Percentiles rank a stretch among this genome's conserved stretches.
These are phyloP conservation scores for Baronia brevicornis DNA, from an alignment of 2,888 invertebrate species.

Conservation along the genomic window DNA sequence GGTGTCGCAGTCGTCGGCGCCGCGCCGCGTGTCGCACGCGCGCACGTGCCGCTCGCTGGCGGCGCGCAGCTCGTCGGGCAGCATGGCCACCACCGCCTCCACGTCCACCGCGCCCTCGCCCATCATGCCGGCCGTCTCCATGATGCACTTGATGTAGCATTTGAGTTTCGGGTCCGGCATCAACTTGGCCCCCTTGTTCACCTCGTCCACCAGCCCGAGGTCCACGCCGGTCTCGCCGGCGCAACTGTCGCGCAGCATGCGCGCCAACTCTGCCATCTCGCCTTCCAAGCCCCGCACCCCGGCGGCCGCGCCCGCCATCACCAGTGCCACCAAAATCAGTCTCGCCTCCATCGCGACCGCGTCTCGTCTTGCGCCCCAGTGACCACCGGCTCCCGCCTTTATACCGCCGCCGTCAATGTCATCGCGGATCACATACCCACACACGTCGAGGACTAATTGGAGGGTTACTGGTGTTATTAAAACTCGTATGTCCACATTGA, in stretches of 20 bases:
- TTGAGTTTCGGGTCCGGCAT: constrained; percentile 45
- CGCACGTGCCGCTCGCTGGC: constrained; percentile 36
- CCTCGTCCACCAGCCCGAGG: constrained; percentile 35
- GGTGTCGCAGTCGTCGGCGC: constrained; percentile 58
- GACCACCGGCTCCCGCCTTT: not conserved
- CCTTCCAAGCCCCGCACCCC: constrained; percentile 35
- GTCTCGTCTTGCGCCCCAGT: not conserved
- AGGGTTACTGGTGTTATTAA: constrained; percentile 6
- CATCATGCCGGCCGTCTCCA: constrained; percentile 66
- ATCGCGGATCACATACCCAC: constrained; percentile 1
- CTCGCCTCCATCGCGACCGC: constrained; percentile 10
- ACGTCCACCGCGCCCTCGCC: constrained; percentile 50
- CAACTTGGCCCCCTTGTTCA: constrained; percentile 49
- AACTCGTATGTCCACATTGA: constrained; percentile 20
- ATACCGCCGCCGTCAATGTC: constrained; percentile 8
- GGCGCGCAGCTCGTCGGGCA: constrained; percentile 41
- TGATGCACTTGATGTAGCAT: constrained; percentile 62
- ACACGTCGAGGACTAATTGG: constrained; percentile 4
- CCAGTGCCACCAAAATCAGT: constrained; percentile 15
- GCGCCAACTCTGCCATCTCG: constrained; percentile 57
- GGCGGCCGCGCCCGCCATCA: constrained; percentile 13
- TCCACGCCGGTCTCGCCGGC: constrained; percentile 50
- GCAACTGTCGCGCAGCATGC: constrained; percentile 55
- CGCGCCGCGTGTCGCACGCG: constrained; percentile 46
- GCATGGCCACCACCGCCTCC: constrained; percentile 50